Base-by-base conservation (phyloP, 1,140 invertebrate genomes). In the Pseudomyrmex dendroicus region DNA sequence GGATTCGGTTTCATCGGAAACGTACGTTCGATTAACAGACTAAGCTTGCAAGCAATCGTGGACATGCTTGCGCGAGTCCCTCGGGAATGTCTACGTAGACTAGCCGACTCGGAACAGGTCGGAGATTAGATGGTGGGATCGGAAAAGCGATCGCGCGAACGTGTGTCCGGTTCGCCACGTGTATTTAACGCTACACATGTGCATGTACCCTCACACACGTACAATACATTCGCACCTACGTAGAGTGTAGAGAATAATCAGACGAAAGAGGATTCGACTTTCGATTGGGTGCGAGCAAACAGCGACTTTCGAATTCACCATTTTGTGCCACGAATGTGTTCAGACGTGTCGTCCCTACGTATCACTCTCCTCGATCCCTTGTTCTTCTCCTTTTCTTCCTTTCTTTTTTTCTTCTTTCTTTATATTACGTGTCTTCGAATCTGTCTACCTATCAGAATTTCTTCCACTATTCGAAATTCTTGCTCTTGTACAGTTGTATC, bases 231-330 rank as follows among this genome's bases (percentile, higher is more conserved):
- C 25, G 20, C 20, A 72, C 50, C 52, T 61, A 44, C 59, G 25
- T 54, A 67, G 59, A 57, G 68, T 66, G 68, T 35, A 35, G 35
- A 7, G 35, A 83, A 62, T 68, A 57, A 78, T 54, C 35, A 25
- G 52, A 77, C 56, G 68, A 50, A 62, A 82, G 76, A 84, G 86
- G 83, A 76, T 84, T 84, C 67, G 67, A 86, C 72, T 50, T 46
- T 90, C 89, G 89, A 90, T 90, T 86, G 86, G 86, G 84, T 86
- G 89, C 84, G 84, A 89, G 84, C 84, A 88, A 90, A 90, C 88
- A 89, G 76, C 48, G 85, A 57, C 54, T 77, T 54, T 63, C 56
- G 56, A 90, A 88, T 86, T 73, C 89, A 10, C 85, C 76, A 66
- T 82, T 77, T 84, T 89, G 67, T 84, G 66, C 64, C 73, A 46